phyloP scores from a whole-genome alignment of 2,113 vertebrate genomes.

The Dipodomys merriami region DNA sequence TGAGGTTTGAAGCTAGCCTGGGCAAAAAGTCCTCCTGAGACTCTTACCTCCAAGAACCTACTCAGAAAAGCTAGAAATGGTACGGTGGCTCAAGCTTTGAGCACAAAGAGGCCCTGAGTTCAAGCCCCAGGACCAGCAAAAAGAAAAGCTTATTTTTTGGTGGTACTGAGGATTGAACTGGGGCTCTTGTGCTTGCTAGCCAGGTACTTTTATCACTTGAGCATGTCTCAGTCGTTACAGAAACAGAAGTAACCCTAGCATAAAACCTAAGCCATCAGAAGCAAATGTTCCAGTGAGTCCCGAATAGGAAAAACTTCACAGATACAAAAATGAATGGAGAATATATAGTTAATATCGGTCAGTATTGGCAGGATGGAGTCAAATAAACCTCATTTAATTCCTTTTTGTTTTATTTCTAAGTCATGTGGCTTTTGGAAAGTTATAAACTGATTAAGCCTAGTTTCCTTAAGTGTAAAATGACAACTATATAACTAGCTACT shows the following conservation, averaged over 20 bases:
- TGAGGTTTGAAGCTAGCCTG: no score
- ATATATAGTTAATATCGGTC: not conserved
- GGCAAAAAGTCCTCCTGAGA: no score
- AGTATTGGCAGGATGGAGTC: not conserved
- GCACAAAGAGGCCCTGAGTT: no score
- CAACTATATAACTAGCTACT: not conserved
- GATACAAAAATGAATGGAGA: not conserved
- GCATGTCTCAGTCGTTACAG: no score
- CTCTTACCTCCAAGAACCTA: no score
- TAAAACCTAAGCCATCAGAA: not conserved
- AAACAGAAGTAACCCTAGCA: not conserved
- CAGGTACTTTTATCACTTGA: no score
- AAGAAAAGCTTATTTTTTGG: no score
- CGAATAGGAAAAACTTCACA: not conserved
- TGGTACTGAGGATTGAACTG: no score
- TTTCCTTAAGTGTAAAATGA: constrained; percentile 37
- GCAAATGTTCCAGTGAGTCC: not conserved
- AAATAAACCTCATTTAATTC: not conserved
- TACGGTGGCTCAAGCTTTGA: no score
- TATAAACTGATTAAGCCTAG: not conserved
- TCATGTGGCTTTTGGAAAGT: not conserved
- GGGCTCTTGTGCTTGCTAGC: no score
- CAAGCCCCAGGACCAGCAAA: no score
- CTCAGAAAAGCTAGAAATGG: no score
- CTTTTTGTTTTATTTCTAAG: not conserved